These are phyloP conservation scores for Oreocharis arfaki DNA, from an alignment of 2,113 vertebrate species.

Conservation along the genomic window DNA sequence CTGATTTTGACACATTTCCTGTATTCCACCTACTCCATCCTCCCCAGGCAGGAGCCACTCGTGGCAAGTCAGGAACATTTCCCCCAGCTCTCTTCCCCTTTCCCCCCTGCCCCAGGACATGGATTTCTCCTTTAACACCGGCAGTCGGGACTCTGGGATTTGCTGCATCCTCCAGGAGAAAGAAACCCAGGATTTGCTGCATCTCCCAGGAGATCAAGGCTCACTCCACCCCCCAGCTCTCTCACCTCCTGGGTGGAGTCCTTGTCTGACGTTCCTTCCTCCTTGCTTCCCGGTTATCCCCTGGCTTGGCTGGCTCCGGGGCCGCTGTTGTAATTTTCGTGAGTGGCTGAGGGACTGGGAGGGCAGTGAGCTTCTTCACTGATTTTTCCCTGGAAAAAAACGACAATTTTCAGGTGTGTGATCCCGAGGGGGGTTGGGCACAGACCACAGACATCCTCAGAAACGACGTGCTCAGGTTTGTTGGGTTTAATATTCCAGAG, in stretches of 20 bases:
- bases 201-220: neutral
- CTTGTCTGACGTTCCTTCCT: slow-evolving; percentile 85
- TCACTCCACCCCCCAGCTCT: neutral
- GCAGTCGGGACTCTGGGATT: accelerated
- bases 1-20: neutral
- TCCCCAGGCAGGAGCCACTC: neutral
- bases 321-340: slow-evolving; percentile 70
- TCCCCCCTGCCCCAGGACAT: neutral
- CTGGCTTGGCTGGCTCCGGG: slow-evolving; percentile 78
- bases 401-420: accelerated
- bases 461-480: accelerated
- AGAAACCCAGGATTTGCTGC: neutral
- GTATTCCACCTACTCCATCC: neutral
- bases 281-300: slow-evolving; percentile 81
- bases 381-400: slow-evolving; percentile 78
- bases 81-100: neutral
- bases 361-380: slow-evolving; percentile 82
- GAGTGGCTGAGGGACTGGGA: slow-evolving; percentile 69
- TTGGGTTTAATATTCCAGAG: accelerated
- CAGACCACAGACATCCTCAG: neutral
- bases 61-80: neutral
- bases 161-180: neutral
- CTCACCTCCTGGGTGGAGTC: slow-evolving; percentile 85
- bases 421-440: accelerated
- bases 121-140: neutral